Percentiles rank a stretch among this genome's conserved stretches.
Evolutionary conservation across 2,113 vertebrate species (phyloP).

Genomic region (Urocitellus parryii): DNA sequence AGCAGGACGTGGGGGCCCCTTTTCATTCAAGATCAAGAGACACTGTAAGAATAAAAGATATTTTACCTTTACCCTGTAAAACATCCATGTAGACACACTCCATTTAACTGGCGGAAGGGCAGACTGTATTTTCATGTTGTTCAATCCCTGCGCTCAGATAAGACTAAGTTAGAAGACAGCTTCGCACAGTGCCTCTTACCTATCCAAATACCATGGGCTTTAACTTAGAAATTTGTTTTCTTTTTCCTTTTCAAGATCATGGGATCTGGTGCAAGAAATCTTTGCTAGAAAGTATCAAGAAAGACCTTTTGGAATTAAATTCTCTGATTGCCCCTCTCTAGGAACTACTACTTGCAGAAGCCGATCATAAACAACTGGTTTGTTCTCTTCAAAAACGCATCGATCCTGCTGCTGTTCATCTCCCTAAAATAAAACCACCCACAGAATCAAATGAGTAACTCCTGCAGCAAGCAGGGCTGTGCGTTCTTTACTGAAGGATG

Average conservation of each 20-base stretch:
- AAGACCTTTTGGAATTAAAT: slow-evolving; percentile 56
- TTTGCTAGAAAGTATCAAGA: not conserved
- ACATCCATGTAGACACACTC: not conserved
- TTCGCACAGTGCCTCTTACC: not conserved
- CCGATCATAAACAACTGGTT: slow-evolving; percentile 44
- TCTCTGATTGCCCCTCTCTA: slow-evolving; percentile 71
- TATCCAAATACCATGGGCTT: not conserved
- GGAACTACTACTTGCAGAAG: slow-evolving; percentile 60
- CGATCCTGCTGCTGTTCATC: slow-evolving; percentile 47
- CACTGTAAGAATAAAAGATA: not conserved
- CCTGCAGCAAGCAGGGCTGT: not conserved
- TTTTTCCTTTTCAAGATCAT: slow-evolving; percentile 10
- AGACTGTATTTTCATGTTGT: not conserved
- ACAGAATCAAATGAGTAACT: slow-evolving; percentile 70
- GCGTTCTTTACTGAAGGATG: slow-evolving; percentile 55
- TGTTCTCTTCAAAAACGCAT: slow-evolving; percentile 49
- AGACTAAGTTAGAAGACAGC: slow-evolving; percentile 26
- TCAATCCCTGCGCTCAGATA: not conserved
- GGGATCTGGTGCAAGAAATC: slow-evolving; percentile 5
- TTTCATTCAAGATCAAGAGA: not conserved
- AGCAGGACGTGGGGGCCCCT: not conserved
- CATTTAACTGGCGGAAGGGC: not conserved
- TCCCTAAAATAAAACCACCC: slow-evolving; percentile 72
- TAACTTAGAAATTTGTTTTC: slow-evolving; percentile 4
- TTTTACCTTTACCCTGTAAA: not conserved